These are phyloP conservation scores for Lepus timidus DNA, from an alignment of 2,113 vertebrate species.

Conservation along the genomic window DNA sequence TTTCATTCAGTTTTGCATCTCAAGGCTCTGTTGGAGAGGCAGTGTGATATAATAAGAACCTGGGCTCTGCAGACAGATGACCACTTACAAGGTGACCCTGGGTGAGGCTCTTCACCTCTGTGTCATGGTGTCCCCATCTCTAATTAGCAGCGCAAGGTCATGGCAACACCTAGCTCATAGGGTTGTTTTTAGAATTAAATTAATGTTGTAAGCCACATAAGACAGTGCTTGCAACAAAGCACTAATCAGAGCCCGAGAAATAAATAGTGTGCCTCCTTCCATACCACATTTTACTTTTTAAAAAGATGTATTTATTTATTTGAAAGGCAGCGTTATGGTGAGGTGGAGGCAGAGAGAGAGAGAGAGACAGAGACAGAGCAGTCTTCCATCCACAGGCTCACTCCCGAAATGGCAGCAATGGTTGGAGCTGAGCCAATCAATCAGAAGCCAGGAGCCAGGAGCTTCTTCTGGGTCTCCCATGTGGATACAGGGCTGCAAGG, in stretches of 20 bases:
- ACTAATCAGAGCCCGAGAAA: not conserved
- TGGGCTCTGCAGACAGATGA: not conserved
- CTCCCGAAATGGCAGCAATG: too few species aligned
- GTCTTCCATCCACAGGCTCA: too few species aligned
- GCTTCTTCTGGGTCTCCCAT: too few species aligned
- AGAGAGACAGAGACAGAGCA: too few species aligned
- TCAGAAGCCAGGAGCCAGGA: too few species aligned
- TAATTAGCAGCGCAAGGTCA: not conserved
- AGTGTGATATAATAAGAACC: not conserved
- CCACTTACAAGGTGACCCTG: rapidly evolving
- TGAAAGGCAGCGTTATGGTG: too few species aligned
- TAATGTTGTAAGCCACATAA: not conserved
- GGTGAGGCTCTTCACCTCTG: not conserved
- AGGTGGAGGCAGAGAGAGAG: too few species aligned
- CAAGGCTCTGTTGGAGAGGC: not conserved
- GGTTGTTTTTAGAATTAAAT: not conserved
- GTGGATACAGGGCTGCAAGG: too few species aligned
- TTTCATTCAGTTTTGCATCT: not conserved
- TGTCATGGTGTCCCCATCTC: not conserved
- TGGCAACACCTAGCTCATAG: rapidly evolving
- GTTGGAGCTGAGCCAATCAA: too few species aligned
- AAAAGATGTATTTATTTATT: too few species aligned
- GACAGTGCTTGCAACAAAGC: not conserved
- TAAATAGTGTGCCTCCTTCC: not conserved
- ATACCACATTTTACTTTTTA: too few species aligned